phyloP scores from a whole-genome alignment of 2,797 vertebrate species.

The Tauraco hartlaubi region DNA sequence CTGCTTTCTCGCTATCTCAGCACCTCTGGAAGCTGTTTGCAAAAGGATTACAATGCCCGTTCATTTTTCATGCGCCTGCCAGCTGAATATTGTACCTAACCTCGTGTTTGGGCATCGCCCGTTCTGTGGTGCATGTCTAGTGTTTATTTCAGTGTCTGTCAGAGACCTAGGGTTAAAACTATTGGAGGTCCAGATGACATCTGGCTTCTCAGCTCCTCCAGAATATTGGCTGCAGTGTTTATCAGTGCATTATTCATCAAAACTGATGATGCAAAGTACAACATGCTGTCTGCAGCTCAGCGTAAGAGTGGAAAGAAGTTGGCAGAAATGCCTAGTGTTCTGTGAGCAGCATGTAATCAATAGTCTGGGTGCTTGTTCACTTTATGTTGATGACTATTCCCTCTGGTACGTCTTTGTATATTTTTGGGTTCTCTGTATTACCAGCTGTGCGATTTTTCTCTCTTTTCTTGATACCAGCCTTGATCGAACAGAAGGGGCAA shows the following conservation, averaged over 20 bases:
- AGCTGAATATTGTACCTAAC: background rate
- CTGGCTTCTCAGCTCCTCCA: conserved; percentile 83
- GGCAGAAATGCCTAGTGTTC: conserved; percentile 84
- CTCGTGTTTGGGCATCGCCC: conserved; percentile 37
- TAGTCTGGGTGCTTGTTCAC: conserved; percentile 85
- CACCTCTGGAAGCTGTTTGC: background rate
- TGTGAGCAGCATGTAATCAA: conserved; percentile 85
- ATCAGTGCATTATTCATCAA: conserved; percentile 88
- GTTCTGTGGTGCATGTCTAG: background rate
- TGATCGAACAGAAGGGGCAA: conserved; percentile 80
- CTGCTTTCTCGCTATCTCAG: background rate
- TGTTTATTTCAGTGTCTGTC: conserved; percentile 77
- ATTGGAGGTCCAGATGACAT: conserved; percentile 85
- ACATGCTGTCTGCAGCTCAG: conserved; percentile 84
- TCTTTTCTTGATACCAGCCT: conserved; percentile 74
- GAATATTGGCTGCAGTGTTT: conserved; percentile 85
- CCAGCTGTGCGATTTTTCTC: conserved; percentile 82
- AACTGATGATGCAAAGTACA: conserved; percentile 86
- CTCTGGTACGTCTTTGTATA: conserved; percentile 82
- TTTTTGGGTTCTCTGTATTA: conserved; percentile 84
- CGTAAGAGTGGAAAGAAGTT: conserved; percentile 80
- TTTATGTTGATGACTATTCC: conserved; percentile 86
- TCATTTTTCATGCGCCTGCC: conserved; percentile 34
- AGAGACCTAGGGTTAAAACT: conserved; percentile 83
- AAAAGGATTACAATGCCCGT: background rate